Evolutionary conservation across 2,888 invertebrate genomes (phyloP).

Genomic region (Noctua comes): DNA sequence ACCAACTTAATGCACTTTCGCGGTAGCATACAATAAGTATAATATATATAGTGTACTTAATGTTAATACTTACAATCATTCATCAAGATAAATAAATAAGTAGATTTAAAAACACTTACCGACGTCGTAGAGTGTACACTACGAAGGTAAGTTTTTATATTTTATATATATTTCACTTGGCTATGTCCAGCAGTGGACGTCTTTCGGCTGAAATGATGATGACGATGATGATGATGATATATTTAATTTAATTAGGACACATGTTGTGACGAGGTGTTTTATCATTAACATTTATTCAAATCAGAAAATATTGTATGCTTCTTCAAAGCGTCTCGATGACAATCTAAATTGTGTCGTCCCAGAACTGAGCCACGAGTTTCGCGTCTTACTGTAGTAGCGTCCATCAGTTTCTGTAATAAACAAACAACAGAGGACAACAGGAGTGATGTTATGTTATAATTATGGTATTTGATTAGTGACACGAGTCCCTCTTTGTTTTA

Average conservation of each 20-base stretch:
- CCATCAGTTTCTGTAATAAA: neutral
- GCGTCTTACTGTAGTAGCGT: neutral
- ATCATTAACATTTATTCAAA: neutral
- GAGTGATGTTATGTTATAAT: neutral
- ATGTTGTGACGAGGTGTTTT: too few species aligned
- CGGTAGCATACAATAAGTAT: neutral
- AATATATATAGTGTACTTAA: too few species aligned
- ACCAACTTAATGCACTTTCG: neutral
- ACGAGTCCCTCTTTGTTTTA: neutral
- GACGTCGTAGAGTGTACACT: neutral
- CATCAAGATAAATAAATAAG: slow-evolving; percentile 9
- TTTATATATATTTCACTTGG: too few species aligned
- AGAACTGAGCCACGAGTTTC: neutral
- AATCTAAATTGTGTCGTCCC: neutral
- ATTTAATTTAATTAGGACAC: too few species aligned
- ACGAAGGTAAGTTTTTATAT: too few species aligned
- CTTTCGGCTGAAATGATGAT: too few species aligned
- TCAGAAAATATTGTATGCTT: neutral
- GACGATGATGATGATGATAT: too few species aligned
- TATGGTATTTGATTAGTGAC: neutral
- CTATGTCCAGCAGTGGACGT: too few species aligned
- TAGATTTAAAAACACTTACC: slow-evolving; percentile 14
- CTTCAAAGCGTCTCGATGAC: neutral
- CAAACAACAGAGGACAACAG: too few species aligned
- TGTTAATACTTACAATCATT: neutral